Evolutionary conservation across 2,888 invertebrate genomes (phyloP), one percentile per base, ranked within the genome.

Genomic region (Pteria penguin): DNA sequence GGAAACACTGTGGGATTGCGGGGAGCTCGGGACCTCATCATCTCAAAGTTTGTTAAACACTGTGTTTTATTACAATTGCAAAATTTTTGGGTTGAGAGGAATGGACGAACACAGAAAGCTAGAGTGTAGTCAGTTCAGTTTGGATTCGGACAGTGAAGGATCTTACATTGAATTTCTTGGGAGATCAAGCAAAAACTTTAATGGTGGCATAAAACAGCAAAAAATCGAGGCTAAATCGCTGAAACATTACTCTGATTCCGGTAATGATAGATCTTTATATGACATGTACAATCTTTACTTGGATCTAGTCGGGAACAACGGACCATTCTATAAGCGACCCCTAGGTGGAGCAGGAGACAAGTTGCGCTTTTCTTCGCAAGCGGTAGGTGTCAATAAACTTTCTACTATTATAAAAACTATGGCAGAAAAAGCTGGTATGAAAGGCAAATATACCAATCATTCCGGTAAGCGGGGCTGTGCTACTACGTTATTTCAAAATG

Each of bases 31-130:
- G 33, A 31, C 24, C 11, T 0, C 22, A n/a, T 33, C 8, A n/a
- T 0, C 33, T n/a, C 27, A 61, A 63, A 45, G 29, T n/a, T 31
- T 62, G 14, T 29, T 52, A 27, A 31, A 71, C n/a, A 62, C 71
- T 8, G 26, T 58, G 18, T 58, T 36, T 29, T 62, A n/a, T 14
- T 71, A 54, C 27, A 22, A 36, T 11, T 62, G 62, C 26, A 61
- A 62, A 52, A n/a, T 62, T 18, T 71, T 71, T 54, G 71, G 62
- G n/a, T 27, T 71, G 1, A 8, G 31, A 3, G 71, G 52, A 4
- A n/a, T 60, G 18, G 54, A 62, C 22, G 32, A 71, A 31, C 62
- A 71, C 26, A 29, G 71, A 52, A 61, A 71, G 27, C 55, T 62
- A 31, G 32, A 62, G 22, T n/a, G 52, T 22, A 29, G 32, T 31